A percentile compares a stretch with the other conserved stretches of the same genome.
These are phyloP conservation scores for Desmophyllum pertusum DNA, from an alignment of 92 coral and sea anemone genomes.

Conservation along the genomic window DNA sequence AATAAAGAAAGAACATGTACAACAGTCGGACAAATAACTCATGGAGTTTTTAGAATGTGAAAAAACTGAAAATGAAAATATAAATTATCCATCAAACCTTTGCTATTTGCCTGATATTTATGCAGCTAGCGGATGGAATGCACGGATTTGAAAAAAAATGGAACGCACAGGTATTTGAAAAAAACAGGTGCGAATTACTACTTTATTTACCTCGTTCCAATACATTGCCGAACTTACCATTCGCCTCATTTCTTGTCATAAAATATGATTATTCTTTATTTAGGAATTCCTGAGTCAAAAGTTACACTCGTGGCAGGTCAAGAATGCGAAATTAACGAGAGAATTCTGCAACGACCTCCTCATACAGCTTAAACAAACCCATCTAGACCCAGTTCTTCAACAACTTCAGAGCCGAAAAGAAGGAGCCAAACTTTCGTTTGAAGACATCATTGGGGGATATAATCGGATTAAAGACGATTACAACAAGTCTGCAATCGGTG, in stretches of 20 bases:
- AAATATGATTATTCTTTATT: background rate
- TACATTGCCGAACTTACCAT: too few relatives aligned
- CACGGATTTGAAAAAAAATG: too few relatives aligned
- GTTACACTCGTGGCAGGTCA: conserved; percentile 38
- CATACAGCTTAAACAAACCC: conserved; percentile 32
- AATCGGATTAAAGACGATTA: conserved; percentile 42
- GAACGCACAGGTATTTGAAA: too few relatives aligned
- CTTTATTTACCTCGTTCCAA: too few relatives aligned
- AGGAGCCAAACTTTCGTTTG: conserved; percentile 50
- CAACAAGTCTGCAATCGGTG: conserved; percentile 50
- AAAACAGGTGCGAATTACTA: background rate
- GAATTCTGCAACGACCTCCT: conserved; percentile 59
- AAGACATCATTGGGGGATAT: conserved; percentile 49
- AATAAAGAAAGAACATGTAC: too few relatives aligned
- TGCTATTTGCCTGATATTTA: too few relatives aligned
- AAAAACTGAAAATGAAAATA: too few relatives aligned
- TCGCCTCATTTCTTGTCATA: too few relatives aligned
- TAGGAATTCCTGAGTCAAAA: conserved; percentile 37
- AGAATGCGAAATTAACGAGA: conserved; percentile 47
- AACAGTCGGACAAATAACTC: too few relatives aligned
- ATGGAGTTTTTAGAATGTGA: too few relatives aligned
- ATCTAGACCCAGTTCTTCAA: conserved; percentile 56
- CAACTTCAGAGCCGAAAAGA: conserved; percentile 53
- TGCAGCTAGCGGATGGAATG: too few relatives aligned
- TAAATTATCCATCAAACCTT: too few relatives aligned